Percentiles rank a stretch among this genome's conserved stretches.
Conservation (phyloP, 1,140 invertebrate species). For the Saccostrea glomerata region DNA sequence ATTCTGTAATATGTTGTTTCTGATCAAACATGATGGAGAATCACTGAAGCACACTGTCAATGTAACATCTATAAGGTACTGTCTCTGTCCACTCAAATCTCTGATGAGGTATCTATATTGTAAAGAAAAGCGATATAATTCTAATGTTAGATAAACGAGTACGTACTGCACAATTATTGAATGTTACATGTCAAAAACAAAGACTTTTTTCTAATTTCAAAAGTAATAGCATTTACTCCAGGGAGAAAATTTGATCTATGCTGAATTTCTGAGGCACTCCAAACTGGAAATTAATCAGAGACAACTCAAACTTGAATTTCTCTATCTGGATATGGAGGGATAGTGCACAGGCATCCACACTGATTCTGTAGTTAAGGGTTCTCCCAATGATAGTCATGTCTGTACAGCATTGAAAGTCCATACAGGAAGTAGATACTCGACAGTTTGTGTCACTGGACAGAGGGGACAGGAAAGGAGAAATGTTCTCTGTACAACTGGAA, state of each 20-base stretch:
- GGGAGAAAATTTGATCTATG: conserved; percentile 34
- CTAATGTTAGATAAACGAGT: too few relatives aligned
- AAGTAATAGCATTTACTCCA: conserved; percentile 8
- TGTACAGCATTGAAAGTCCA: conserved; percentile 57
- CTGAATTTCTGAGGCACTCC: conserved; percentile 39
- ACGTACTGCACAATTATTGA: too few relatives aligned
- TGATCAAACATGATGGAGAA: conserved; percentile 37
- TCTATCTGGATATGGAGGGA: conserved; percentile 58
- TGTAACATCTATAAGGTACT: conserved; percentile 48
- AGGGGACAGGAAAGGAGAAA: conserved; percentile 39
- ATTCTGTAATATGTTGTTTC: conserved; percentile 45
- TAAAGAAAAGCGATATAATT: not conserved
- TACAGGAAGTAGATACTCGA: conserved; percentile 54
- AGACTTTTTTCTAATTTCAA: not conserved
- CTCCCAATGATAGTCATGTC: conserved; percentile 52
- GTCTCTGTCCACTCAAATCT: conserved; percentile 44
- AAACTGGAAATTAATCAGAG: conserved; percentile 37
- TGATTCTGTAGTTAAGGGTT: conserved; percentile 47
- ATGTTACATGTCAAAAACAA: not conserved
- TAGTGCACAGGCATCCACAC: conserved; percentile 55
- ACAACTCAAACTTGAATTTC: conserved; percentile 46
- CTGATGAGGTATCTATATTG: conserved; percentile 40
- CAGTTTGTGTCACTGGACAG: conserved; percentile 55
- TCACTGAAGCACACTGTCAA: conserved; percentile 54
- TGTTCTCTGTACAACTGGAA: conserved; percentile 13